Evolutionary conservation across 2,888 invertebrate species (phyloP).

Genomic region (Julus scandinavius): DNA sequence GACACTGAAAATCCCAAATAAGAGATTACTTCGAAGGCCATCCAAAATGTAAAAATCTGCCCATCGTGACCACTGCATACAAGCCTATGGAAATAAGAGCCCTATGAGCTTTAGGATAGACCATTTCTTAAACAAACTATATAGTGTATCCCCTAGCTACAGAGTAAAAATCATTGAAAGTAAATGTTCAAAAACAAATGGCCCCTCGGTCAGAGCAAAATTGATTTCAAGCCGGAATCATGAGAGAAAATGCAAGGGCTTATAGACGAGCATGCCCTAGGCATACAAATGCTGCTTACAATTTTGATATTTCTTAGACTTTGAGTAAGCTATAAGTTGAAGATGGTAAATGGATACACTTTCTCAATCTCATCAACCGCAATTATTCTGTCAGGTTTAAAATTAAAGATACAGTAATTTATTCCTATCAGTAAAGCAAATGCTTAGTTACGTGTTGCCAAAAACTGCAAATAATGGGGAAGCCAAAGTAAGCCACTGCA

Average conservation of each 20-base stretch:
- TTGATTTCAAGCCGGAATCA: slow-evolving; percentile 16
- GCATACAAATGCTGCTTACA: background rate
- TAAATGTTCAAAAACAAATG: background rate
- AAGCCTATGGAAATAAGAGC: background rate
- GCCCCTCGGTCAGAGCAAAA: background rate
- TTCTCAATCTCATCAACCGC: background rate
- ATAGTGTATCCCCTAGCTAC: background rate
- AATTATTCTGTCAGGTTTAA: background rate
- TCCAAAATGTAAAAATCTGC: background rate
- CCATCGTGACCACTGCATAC: background rate
- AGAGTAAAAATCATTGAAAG: background rate
- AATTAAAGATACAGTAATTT: background rate
- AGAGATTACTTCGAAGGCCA: no score
- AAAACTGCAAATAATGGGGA: background rate
- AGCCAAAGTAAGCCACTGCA: background rate
- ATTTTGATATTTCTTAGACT: background rate
- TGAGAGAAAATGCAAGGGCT: slow-evolving; percentile 21
- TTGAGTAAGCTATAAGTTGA: background rate
- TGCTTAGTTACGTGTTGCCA: background rate
- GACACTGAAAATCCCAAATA: no score
- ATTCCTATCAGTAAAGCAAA: background rate
- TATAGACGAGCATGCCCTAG: background rate
- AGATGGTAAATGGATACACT: background rate
- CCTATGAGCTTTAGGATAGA: background rate
- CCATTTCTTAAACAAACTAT: background rate